These are phyloP conservation scores for Zaprionus davidi DNA, from an alignment of 1,140 invertebrate genomes.

Conservation along the genomic window DNA sequence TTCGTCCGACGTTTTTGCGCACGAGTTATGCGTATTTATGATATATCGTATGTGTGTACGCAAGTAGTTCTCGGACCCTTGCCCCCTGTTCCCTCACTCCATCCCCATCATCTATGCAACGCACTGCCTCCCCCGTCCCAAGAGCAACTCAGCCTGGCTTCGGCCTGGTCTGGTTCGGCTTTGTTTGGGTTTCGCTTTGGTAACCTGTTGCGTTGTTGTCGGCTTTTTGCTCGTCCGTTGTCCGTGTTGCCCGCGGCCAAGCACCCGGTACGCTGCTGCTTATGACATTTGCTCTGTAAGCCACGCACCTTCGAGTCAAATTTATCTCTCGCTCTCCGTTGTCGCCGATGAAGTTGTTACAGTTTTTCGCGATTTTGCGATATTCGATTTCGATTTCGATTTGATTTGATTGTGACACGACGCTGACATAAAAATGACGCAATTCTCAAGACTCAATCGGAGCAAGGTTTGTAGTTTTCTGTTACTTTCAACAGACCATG, in stretches of 20 bases:
- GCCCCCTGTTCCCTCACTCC: not conserved
- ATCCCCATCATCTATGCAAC: not conserved
- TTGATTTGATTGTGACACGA: conserved; percentile 77
- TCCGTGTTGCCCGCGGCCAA: conserved; percentile 43
- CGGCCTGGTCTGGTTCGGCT: not conserved
- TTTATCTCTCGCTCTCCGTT: conserved; percentile 62
- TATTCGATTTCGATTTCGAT: conserved; percentile 21
- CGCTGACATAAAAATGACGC: conserved; percentile 75
- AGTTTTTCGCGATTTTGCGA: conserved; percentile 55
- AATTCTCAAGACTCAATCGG: conserved; percentile 50
- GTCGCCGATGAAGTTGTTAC: conserved; percentile 79
- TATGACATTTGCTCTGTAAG: conserved; percentile 81
- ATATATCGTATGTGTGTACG: conserved; percentile 56
- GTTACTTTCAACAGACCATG: conserved; percentile 39
- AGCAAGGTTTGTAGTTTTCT: conserved; percentile 41
- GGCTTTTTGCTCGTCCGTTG: conserved; percentile 62
- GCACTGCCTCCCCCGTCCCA: conserved; percentile 21
- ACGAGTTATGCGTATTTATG: conserved; percentile 83
- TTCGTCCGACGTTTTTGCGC: conserved; percentile 81
- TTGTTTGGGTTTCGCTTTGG: conserved; percentile 33
- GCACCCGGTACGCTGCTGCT: conserved; percentile 51
- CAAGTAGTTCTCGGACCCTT: conserved; percentile 27
- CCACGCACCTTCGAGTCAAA: conserved; percentile 81
- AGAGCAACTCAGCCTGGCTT: not conserved
- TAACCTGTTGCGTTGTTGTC: conserved; percentile 78